Evolutionary conservation across 2,797 vertebrate species (phyloP).

Genomic region (Arctocebus calabarensis): DNA sequence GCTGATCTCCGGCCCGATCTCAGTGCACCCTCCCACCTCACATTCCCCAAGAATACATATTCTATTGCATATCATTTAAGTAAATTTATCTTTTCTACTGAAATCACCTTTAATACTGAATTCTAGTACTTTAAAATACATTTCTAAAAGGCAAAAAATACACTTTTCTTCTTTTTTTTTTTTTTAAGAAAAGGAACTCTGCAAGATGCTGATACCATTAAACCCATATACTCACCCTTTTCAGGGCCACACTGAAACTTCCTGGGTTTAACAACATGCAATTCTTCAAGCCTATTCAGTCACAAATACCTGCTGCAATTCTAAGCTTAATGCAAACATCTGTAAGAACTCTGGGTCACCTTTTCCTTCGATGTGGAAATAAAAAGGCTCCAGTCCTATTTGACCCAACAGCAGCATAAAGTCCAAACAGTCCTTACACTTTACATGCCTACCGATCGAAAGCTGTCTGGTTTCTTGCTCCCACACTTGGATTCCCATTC

Average conservation of each 20-base stretch:
- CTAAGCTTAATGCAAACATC: neutral
- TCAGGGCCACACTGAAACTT: neutral
- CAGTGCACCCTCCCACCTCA: no score
- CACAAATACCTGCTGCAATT: neutral
- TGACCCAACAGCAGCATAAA: neutral
- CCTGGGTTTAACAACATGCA: neutral
- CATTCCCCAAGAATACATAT: slow-evolving; percentile 11
- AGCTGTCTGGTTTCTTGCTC: neutral
- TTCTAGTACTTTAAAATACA: neutral
- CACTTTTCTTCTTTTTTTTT: neutral
- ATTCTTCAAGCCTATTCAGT: neutral
- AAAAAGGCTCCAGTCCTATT: neutral
- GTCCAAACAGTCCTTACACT: accelerated
- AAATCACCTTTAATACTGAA: neutral
- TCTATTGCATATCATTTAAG: neutral
- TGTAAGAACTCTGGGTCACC: neutral
- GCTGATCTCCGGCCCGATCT: no score
- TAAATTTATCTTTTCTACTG: slow-evolving; percentile 38
- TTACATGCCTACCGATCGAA: neutral
- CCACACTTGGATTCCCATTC: neutral
- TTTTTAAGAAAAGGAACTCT: slow-evolving; percentile 28
- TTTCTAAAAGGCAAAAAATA: neutral
- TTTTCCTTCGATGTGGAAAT: neutral
- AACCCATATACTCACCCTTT: neutral
- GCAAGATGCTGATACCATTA: neutral